phyloP scores from a whole-genome alignment of 53 echinoderm and acorn worm genomes.

The Crossaster papposus region DNA sequence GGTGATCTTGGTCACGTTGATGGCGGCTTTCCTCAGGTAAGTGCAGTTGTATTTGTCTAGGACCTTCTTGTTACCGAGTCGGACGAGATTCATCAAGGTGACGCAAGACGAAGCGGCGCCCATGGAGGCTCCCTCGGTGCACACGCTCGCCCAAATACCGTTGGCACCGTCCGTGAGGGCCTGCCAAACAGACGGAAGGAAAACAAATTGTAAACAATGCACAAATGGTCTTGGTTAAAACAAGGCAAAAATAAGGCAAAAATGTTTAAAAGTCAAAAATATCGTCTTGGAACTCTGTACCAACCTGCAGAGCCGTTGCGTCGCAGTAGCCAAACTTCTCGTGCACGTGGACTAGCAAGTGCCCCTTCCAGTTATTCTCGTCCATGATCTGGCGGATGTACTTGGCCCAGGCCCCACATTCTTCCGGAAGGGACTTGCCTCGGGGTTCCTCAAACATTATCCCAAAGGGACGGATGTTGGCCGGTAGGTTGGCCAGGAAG shows the following conservation, averaged over 20 bases:
- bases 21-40: constrained; percentile 69
- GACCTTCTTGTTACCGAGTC: constrained; percentile 69
- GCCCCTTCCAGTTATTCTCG: constrained; percentile 67
- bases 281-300: neutral
- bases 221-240: too few relatives aligned
- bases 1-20: constrained; percentile 72
- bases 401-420: constrained; percentile 44
- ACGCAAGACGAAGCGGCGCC: constrained; percentile 63
- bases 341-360: constrained; percentile 69
- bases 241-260: too few relatives aligned
- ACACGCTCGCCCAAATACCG: constrained; percentile 65
- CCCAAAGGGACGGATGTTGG: constrained; percentile 45
- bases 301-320: constrained; percentile 50
- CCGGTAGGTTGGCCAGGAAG: constrained; percentile 57
- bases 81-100: constrained; percentile 63
- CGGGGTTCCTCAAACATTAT: constrained; percentile 61
- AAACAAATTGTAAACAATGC: neutral
- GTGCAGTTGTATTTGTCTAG: constrained; percentile 65
- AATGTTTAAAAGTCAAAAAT: too few relatives aligned
- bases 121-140: constrained; percentile 64
- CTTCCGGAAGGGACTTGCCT: constrained; percentile 58
- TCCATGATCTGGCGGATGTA: constrained; percentile 72
- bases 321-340: constrained; percentile 70
- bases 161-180: constrained; percentile 49
- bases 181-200: neutral